A percentile compares a stretch with the other conserved stretches of the same genome.
Conservation (phyloP, 2,888 invertebrate species). For the Yponomeuta malinellus region DNA sequence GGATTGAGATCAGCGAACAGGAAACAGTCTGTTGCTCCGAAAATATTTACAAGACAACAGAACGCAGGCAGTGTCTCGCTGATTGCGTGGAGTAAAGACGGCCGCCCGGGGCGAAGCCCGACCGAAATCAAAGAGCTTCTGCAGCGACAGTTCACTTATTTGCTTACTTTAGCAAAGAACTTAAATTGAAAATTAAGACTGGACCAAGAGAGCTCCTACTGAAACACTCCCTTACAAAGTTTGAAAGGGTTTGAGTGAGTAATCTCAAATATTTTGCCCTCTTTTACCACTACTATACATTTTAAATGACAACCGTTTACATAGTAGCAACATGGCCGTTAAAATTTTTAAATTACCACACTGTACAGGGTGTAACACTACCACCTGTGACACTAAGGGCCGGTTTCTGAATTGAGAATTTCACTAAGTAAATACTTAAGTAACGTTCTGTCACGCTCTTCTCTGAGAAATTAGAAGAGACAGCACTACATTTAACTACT, state of each 20-base stretch:
- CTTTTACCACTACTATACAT: too few species aligned
- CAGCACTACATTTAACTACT: too few species aligned
- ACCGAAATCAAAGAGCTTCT: background rate
- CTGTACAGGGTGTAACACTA: too few species aligned
- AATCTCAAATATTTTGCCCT: too few species aligned
- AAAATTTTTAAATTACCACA: too few species aligned
- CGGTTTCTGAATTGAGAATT: too few species aligned
- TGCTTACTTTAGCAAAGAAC: conserved; percentile 7
- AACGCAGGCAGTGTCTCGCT: background rate
- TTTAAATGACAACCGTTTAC: too few species aligned
- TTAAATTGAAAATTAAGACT: conserved; percentile 23
- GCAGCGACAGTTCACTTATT: background rate
- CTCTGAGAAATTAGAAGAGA: too few species aligned
- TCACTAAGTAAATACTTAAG: too few species aligned
- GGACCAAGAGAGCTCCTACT: background rate
- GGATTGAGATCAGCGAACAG: conserved; percentile 25
- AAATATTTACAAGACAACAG: conserved; percentile 6
- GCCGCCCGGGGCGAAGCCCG: background rate
- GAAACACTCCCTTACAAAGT: background rate
- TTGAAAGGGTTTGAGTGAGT: background rate
- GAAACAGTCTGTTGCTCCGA: conserved; percentile 20
- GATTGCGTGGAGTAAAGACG: background rate
- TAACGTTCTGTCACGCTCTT: too few species aligned
- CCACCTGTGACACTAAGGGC: too few species aligned
- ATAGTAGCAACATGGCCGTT: too few species aligned